Percentiles rank a stretch among this genome's conserved stretches.
Evolutionary conservation across 2,888 invertebrate species (phyloP).

Genomic region (Cheilosia soror): DNA sequence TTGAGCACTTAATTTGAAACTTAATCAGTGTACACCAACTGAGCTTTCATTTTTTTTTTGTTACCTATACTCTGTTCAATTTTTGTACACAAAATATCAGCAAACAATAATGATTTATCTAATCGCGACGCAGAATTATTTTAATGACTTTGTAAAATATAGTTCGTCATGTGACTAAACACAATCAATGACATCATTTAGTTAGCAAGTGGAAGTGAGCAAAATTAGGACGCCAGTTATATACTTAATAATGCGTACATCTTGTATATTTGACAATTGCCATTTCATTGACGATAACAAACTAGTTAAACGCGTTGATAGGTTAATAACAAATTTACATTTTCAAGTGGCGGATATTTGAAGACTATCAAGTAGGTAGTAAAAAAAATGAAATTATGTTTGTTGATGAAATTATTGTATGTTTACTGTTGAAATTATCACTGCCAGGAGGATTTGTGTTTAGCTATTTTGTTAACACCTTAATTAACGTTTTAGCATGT

Average conservation of each 20-base stretch:
- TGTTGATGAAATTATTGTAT: background rate
- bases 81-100: background rate
- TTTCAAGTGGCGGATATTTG: background rate
- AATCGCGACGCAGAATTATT: background rate
- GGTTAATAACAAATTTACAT: background rate
- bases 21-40: background rate
- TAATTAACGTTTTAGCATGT: conserved; percentile 3
- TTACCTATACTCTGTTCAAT: background rate
- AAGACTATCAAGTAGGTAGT: background rate
- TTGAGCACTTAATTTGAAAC: background rate
- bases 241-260: background rate
- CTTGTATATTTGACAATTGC: background rate
- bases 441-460: background rate
- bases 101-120: background rate
- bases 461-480: background rate
- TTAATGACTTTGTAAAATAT: background rate
- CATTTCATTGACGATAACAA: background rate
- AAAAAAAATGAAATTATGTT: background rate
- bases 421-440: conserved; percentile 15
- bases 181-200: background rate
- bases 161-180: background rate
- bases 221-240: background rate
- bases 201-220: background rate
- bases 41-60: background rate
- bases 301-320: background rate